Conservation (phyloP, 1,140 invertebrate species). For the Drosophila azteca region DNA sequence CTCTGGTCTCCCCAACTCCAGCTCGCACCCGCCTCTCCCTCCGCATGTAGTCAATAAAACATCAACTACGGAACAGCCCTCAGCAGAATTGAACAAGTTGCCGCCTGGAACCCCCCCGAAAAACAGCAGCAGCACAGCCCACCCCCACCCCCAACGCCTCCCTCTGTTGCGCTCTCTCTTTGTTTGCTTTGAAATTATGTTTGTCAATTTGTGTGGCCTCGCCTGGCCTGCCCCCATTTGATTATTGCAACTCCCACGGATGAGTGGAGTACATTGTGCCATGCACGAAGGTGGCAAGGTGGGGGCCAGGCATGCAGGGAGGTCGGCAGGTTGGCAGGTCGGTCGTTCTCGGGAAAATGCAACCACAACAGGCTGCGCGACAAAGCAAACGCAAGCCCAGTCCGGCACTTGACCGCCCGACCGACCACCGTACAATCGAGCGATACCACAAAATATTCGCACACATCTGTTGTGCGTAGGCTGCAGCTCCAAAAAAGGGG, state of each 20-base stretch:
- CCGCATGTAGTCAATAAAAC: conserved; percentile 19
- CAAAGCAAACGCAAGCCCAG: conserved; percentile 27
- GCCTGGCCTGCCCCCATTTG: conserved; percentile 48
- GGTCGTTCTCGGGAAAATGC: conserved; percentile 17
- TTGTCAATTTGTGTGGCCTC: conserved; percentile 53
- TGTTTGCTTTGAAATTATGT: conserved; percentile 40
- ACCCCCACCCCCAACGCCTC: neutral
- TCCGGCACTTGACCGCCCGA: conserved; percentile 67
- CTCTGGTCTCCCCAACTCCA: neutral
- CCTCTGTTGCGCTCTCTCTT: neutral
- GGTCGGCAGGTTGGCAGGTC: too few relatives aligned
- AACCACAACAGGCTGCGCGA: conserved; percentile 49
- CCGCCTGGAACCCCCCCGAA: neutral
- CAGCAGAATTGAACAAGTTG: conserved; percentile 32
- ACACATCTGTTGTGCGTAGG: conserved; percentile 11
- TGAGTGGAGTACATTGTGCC: too few relatives aligned
- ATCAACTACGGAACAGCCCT: conserved; percentile 23
- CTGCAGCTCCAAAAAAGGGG: too few relatives aligned
- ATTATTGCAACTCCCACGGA: conserved; percentile 16
- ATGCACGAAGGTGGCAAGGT: too few relatives aligned
- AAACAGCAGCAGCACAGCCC: too few relatives aligned
- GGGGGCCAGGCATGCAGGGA: neutral
- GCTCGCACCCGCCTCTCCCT: neutral
- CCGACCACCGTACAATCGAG: conserved; percentile 37
- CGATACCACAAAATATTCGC: conserved; percentile 32